Evolutionary conservation across 2,113 vertebrate genomes (phyloP).

Genomic region (Brevimyrus niger): DNA sequence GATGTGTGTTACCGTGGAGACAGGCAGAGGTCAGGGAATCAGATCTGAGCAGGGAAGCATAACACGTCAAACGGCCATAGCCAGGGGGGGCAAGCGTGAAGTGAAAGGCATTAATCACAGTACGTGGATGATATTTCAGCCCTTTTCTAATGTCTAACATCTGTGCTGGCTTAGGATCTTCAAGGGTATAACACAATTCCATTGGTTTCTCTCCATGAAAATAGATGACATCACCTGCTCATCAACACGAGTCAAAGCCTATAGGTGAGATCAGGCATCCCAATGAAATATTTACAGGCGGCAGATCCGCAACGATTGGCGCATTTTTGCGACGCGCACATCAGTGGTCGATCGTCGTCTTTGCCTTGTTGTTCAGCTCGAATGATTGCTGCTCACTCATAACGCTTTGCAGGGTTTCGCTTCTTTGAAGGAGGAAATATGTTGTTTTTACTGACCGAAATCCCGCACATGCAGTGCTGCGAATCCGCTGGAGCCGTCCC

Average conservation of each 20-base stretch:
- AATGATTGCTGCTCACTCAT: not conserved
- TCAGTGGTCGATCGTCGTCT: no score
- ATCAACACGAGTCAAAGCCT: not conserved
- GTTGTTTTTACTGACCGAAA: not conserved
- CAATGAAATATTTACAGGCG: not conserved
- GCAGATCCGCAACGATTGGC: not conserved
- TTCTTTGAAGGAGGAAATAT: not conserved
- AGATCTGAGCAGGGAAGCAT: not conserved
- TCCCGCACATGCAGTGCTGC: not conserved
- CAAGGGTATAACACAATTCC: constrained; percentile 1
- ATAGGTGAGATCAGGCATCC: not conserved
- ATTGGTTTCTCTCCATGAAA: not conserved
- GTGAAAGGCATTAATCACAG: constrained; percentile 1
- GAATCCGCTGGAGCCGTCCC: not conserved
- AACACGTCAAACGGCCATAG: not conserved
- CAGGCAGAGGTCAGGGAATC: constrained; percentile 10
- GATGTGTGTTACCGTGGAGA: not conserved
- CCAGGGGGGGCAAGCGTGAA: not conserved
- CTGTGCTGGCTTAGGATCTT: constrained; percentile 2
- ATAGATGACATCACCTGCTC: constrained; percentile 1
- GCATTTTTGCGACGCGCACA: not conserved
- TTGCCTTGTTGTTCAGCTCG: not conserved
- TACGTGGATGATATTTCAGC: constrained; percentile 7
- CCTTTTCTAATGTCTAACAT: constrained; percentile 7
- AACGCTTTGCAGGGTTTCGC: not conserved